Evolutionary conservation across 1,140 invertebrate genomes (phyloP).

Genomic region (Parasteatoda tepidariorum): DNA sequence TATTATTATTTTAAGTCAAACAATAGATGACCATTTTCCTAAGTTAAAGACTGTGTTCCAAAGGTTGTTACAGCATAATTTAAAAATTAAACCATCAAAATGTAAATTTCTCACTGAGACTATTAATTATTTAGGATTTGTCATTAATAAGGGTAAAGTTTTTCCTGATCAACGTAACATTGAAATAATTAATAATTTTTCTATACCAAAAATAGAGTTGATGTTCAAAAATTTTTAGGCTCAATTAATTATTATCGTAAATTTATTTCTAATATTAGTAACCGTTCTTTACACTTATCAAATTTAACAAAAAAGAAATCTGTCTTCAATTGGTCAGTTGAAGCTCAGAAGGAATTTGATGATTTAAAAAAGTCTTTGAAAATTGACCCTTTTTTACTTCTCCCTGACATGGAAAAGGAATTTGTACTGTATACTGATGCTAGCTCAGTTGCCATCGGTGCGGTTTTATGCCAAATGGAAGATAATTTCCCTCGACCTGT

Average conservation of each 20-base stretch:
- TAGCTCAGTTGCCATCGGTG: not conserved
- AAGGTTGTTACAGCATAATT: not conserved
- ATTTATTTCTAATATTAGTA: conserved; percentile 68
- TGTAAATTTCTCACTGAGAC: not conserved
- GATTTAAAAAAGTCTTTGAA: no score
- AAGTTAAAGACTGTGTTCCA: not conserved
- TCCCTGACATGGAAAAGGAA: no score
- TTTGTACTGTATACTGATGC: no score
- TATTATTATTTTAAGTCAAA: not conserved
- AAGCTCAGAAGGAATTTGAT: no score
- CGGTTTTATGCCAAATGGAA: not conserved
- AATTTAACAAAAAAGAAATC: no score
- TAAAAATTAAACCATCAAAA: not conserved
- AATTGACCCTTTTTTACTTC: no score
- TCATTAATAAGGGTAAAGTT: conserved; percentile 66
- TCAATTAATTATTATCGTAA: conserved; percentile 69
- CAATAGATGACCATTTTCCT: not conserved
- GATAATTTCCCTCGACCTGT: not conserved
- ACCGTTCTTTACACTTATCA: conserved; percentile 66
- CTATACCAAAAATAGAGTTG: conserved; percentile 66
- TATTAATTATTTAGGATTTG: not conserved
- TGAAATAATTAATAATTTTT: conserved; percentile 65
- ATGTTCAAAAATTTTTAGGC: conserved; percentile 69
- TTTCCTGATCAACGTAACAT: conserved; percentile 68
- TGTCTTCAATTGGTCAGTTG: no score